Conservation (phyloP, 2,888 invertebrate genomes). For the Campoletis raptor region DNA sequence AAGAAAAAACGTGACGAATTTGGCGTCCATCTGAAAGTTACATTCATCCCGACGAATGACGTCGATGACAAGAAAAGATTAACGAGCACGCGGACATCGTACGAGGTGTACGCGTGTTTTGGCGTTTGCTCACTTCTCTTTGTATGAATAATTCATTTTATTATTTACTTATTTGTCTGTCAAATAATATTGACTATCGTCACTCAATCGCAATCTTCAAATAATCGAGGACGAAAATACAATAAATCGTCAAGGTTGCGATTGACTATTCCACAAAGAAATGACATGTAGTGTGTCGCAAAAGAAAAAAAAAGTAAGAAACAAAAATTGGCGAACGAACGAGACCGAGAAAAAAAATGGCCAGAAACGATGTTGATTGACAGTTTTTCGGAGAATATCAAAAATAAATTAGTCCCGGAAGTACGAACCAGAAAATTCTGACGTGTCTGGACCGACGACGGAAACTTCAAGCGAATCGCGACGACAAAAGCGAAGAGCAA, state of each 20-base stretch:
- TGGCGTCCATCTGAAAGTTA: constrained; percentile 19
- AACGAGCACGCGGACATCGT: not conserved
- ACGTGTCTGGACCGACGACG: not conserved
- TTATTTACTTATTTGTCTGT: not conserved
- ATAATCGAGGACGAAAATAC: not conserved
- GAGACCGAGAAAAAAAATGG: not conserved
- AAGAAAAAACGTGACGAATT: constrained; percentile 30
- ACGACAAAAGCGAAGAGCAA: not conserved
- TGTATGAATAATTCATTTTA: constrained; percentile 4
- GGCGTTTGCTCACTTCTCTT: constrained; percentile 49
- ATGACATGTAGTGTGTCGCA: not conserved
- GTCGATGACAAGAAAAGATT: constrained; percentile 35
- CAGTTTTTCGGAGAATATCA: constrained; percentile 20
- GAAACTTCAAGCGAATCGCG: constrained; percentile 13
- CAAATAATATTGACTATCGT: not conserved
- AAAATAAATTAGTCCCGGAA: constrained; percentile 9
- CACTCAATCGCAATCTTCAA: not conserved
- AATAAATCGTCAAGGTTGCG: not conserved
- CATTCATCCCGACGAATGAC: constrained; percentile 30
- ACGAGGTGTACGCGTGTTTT: constrained; percentile 15
- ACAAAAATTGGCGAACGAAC: not conserved
- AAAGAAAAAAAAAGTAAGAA: not conserved
- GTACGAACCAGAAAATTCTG: not conserved
- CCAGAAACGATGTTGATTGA: constrained; percentile 31
- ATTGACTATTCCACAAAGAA: not conserved